A percentile compares a stretch with the other conserved stretches of the same genome.
phyloP scores from a whole-genome alignment of 2,888 invertebrate genomes.

The Sylvicola cinctus region DNA sequence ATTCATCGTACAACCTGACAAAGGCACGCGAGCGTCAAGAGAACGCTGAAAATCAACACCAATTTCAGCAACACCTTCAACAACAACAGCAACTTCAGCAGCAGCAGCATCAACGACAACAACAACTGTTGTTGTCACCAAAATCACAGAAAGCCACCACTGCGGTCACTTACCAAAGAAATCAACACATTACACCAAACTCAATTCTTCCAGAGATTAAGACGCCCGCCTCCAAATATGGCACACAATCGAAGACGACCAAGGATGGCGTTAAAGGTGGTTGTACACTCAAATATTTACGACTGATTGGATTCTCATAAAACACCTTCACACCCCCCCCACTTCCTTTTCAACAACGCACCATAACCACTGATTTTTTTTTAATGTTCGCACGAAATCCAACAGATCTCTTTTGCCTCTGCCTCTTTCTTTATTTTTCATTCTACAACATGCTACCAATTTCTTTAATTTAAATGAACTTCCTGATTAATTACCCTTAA shows the following conservation, averaged over 20 bases:
- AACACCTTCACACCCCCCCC: no score
- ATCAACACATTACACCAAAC: conserved; percentile 15
- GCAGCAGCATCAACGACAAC: conserved; percentile 5
- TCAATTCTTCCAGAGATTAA: conserved; percentile 23
- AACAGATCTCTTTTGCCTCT: no score
- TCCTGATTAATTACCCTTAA: no score
- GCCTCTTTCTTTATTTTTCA: neutral
- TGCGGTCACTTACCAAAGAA: conserved; percentile 4
- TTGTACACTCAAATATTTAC: no score
- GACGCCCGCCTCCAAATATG: conserved; percentile 10
- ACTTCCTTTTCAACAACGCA: no score
- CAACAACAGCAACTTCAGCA: conserved; percentile 17
- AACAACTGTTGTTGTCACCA: conserved; percentile 6
- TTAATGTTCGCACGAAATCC: no score
- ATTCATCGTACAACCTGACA: conserved; percentile 18
- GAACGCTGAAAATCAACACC: conserved; percentile 13
- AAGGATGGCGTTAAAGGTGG: no score
- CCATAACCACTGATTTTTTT: no score
- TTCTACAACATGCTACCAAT: no score
- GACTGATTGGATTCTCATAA: no score
- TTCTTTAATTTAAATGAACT: no score
- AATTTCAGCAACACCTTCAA: conserved; percentile 19
- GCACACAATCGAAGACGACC: no score
- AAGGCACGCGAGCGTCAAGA: conserved; percentile 11
- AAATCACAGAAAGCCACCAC: conserved; percentile 5